Conservation (phyloP, 2,888 invertebrate genomes). For the Zaprionus obscuricornis region DNA sequence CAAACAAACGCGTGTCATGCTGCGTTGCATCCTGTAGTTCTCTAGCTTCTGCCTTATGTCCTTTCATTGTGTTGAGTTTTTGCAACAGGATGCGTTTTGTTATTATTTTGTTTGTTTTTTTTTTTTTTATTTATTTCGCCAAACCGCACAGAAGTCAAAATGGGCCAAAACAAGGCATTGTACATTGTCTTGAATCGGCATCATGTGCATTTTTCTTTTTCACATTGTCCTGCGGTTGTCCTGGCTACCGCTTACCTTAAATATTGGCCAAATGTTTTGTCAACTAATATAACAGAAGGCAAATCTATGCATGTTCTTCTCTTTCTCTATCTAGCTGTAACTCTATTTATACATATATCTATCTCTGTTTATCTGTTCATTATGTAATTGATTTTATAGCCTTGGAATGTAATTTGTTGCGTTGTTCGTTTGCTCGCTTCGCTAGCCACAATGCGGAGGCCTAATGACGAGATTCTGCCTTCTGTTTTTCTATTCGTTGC, state of each 20-base stretch:
- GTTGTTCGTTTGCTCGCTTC: constrained; percentile 41
- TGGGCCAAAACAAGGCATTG: constrained; percentile 42
- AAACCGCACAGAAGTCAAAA: constrained; percentile 77
- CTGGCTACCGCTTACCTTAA: constrained; percentile 19
- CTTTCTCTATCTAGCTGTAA: background rate
- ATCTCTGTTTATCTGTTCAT: constrained; percentile 47
- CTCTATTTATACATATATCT: background rate
- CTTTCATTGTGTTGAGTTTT: constrained; percentile 18
- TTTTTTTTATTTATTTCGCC: constrained; percentile 34
- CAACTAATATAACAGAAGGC: constrained; percentile 20
- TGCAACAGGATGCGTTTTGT: constrained; percentile 48
- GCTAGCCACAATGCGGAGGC: constrained; percentile 42
- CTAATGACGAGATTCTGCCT: constrained; percentile 44
- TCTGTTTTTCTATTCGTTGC: background rate
- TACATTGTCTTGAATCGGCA: constrained; percentile 18
- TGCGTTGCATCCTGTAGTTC: constrained; percentile 53
- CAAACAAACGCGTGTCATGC: constrained; percentile 59
- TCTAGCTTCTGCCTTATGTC: constrained; percentile 18
- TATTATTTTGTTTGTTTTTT: constrained; percentile 27
- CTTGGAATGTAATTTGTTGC: constrained; percentile 42
- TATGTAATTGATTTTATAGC: constrained; percentile 77
- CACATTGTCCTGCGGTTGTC: constrained; percentile 29
- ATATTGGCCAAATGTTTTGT: constrained; percentile 50
- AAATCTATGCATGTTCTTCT: constrained; percentile 10
- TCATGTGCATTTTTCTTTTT: constrained; percentile 5